Conservation (phyloP, 2,797 vertebrate species). For the Karalla daura region DNA sequence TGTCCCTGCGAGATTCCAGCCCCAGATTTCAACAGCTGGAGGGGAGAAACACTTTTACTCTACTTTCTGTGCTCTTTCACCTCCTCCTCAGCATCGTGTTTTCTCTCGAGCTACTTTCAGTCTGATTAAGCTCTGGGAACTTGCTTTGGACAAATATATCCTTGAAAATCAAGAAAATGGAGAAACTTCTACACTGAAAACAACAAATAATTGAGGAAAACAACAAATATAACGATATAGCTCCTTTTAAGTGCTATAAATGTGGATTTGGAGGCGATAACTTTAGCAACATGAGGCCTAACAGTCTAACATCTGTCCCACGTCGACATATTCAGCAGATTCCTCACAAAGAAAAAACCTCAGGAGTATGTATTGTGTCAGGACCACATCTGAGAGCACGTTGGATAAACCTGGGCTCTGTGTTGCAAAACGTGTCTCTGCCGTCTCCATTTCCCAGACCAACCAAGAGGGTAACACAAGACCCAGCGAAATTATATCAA, state of each 20-base stretch:
- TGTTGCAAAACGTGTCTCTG: background rate
- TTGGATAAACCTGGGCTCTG: background rate
- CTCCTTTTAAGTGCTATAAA: background rate
- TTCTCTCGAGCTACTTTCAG: too few species aligned
- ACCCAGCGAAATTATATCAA: background rate
- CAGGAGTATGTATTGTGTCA: constrained; percentile 12
- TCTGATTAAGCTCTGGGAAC: too few species aligned
- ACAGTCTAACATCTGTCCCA: constrained; percentile 19
- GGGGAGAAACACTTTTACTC: constrained; percentile 36
- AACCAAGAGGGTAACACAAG: background rate
- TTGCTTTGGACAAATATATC: background rate
- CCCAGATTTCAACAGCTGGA: constrained; percentile 54
- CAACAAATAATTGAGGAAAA: too few species aligned
- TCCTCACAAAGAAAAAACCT: constrained; percentile 18
- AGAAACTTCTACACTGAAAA: too few species aligned
- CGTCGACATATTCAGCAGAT: constrained; percentile 4
- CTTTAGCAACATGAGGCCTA: too few species aligned
- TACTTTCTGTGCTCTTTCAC: constrained; percentile 13
- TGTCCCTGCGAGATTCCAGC: constrained; percentile 79
- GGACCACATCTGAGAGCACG: constrained; percentile 28
- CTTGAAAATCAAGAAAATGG: background rate
- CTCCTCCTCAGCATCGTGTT: background rate
- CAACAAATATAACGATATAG: background rate
- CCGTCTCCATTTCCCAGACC: background rate
- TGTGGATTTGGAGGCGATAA: background rate